Evolutionary conservation across 2,888 invertebrate species (phyloP), one percentile per base, ranked within the genome.

Genomic region (Hoplodrina blanda): DNA sequence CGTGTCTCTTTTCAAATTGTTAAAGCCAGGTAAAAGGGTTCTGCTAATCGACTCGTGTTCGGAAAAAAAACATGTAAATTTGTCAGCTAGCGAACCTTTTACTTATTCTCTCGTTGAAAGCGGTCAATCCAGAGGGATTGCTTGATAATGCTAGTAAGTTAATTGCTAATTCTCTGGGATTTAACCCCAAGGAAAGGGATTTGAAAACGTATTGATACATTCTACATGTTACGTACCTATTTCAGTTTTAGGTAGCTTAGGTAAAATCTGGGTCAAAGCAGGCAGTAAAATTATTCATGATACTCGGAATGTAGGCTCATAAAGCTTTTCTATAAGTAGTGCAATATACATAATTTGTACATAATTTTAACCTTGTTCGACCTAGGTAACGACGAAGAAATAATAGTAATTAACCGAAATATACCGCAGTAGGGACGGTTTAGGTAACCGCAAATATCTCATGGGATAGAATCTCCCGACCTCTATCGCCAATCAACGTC

Each of bases 71-170:
- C 50, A 20, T 13, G 13, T 52, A 33, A 62, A 53, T 41, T n/a
- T 46, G 11, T 56, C 46, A 25, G 20, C 30, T 19, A 0, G 10
- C 13, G 30, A 57, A 64, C 17, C 66, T 62, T 73, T 80, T 52
- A 60, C 46, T 64, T 61, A 30, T 44, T 56, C 20, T 30, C 15
- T 50, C 0, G 55, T 33, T 70, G 57, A 67, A 55, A 71, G 56
- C 63, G 53, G 66, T 62, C 44, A 60, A 65, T 69, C 56, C 50
- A 64, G 33, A 53, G 46, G 61, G 57, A 67, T 75, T 67, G 19
- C 37, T 59, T 33, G 54, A 59, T 76, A 69, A 63, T 81, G 33
- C 63, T 41, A 33, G 54, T 60, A 53, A 65, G 59, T 76, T 74
- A 60, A 67, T 80, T 65, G 55, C 55, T 54, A 46, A 68, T 62